phyloP scores from a whole-genome alignment of 1,140 invertebrate genomes.

The Lerema accius region DNA sequence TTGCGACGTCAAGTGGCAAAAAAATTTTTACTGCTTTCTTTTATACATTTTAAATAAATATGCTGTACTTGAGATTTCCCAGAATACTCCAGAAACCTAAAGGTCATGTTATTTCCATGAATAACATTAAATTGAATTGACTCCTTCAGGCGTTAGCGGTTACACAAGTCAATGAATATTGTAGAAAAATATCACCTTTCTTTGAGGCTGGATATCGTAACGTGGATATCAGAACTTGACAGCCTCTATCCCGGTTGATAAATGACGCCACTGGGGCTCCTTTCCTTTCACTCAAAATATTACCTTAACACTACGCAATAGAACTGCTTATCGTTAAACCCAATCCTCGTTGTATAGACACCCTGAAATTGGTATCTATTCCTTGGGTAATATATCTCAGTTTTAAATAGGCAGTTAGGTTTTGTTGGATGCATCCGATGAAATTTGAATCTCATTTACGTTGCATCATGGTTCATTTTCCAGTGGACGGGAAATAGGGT shows the following conservation, averaged over 20 bases:
- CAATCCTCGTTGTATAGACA: constrained; percentile 4
- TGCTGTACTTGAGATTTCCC: no score
- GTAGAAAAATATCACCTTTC: constrained; percentile 56
- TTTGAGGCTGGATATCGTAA: constrained; percentile 47
- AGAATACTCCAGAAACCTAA: no score
- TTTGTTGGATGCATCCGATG: constrained; percentile 2
- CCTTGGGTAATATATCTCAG: constrained; percentile 41
- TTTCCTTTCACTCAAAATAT: constrained; percentile 31
- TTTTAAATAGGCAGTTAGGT: constrained; percentile 40
- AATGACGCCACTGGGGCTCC: constrained; percentile 38
- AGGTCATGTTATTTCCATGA: no score
- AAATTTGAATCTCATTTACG: constrained; percentile 27
- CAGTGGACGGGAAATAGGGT: constrained; percentile 17
- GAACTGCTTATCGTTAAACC: constrained; percentile 36
- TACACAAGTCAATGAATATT: constrained; percentile 24
- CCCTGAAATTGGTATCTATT: constrained; percentile 44
- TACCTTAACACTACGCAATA: constrained; percentile 37
- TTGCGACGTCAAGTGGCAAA: no score
- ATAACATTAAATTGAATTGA: not conserved
- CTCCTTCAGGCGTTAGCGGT: constrained; percentile 1
- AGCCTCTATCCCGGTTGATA: constrained; percentile 57
- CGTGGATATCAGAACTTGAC: constrained; percentile 54
- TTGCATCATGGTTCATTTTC: constrained; percentile 36
- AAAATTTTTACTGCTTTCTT: no score
- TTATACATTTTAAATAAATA: no score